These are phyloP conservation scores for Chaetodon auriga DNA, from an alignment of 2,113 vertebrate species.

Conservation along the genomic window DNA sequence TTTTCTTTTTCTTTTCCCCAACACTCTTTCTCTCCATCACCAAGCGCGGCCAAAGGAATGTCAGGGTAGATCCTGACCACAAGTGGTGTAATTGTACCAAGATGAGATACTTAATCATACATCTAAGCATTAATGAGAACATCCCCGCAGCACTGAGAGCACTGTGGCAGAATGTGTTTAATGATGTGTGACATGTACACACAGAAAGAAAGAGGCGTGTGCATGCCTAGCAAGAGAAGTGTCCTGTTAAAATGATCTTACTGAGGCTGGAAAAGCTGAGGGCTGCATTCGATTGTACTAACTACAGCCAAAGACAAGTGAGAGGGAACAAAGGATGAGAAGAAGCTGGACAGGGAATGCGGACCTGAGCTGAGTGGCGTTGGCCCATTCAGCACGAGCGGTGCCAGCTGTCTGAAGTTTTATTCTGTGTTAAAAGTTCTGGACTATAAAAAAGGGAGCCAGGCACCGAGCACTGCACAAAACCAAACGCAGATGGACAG, in stretches of 20 bases:
- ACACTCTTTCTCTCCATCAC: constrained; percentile 11
- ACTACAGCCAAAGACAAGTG: constrained; percentile 9
- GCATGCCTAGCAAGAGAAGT: constrained; percentile 37
- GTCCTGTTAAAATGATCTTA: constrained; percentile 15
- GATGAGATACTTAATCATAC: constrained; percentile 62
- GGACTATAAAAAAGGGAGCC: constrained; percentile 28
- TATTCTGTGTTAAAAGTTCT: constrained; percentile 28
- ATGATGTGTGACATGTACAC: constrained; percentile 56
- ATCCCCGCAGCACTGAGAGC: constrained; percentile 26
- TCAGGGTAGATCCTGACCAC: constrained; percentile 40
- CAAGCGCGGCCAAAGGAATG: constrained; percentile 36
- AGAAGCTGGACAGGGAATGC: constrained; percentile 22
- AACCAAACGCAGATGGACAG: constrained; percentile 32
- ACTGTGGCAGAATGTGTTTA: constrained; percentile 37
- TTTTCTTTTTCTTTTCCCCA: constrained; percentile 11
- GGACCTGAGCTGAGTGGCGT: constrained; percentile 11
- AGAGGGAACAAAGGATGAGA: neutral
- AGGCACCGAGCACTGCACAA: constrained; percentile 1
- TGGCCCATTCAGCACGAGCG: neutral
- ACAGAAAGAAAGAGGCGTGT: constrained; percentile 15
- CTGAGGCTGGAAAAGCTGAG: constrained; percentile 37
- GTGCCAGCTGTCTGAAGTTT: constrained; percentile 40
- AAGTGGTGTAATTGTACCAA: constrained; percentile 30
- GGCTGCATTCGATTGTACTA: constrained; percentile 42
- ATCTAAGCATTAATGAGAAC: constrained; percentile 48